Base-by-base conservation (phyloP, 2,797 vertebrate species). In the Chelon labrosus region DNA sequence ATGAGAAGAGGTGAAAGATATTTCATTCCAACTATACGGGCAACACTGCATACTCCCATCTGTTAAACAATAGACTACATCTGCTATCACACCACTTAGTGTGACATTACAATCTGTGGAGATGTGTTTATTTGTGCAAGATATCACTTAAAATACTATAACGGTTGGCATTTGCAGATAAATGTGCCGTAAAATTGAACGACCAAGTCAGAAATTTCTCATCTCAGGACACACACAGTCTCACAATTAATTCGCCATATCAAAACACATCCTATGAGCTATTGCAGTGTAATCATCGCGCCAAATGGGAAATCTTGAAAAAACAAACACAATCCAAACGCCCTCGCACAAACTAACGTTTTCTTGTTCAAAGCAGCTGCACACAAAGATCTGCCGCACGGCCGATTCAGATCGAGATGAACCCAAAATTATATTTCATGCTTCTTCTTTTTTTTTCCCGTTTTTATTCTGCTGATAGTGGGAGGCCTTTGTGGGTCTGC, bases 181-280 rank as follows among this genome's bases (percentile, higher is more conserved):
- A 80, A 89, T 80, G 20, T 52, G n/a, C 70, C 64, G 41, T 86
- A 68, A 88, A 86, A 86, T 85, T 79, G 25, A 77, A 51, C 25
- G 7, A 14, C 13, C 27, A 60, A 35, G 7, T 70, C 56, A 38
- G 31, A 57, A 22, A 70, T 75, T 54, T 63, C 54, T 68, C 61
- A 82, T 83, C 65, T 73, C 59, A 42, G 50, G 46, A 59, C 47
- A 55, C 50, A 61, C 17, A 55, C 19, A 46, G 38, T 70, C 70
- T 76, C 13, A 16, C 7, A 51, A 66, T 70, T 65, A 67, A 84
- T 77, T 69, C 54, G 58, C 58, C 65, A 8, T 76, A 22, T 77
- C 58, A 73, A 74, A 82, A 72, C 46, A 27, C 37, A 75, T 75
- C 12, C 68, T 13, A 39, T 64, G 19, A 84, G 61, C 55, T 73